These are phyloP conservation scores for Mergus octosetaceus DNA, from an alignment of 2,797 vertebrate species.

Conservation along the genomic window DNA sequence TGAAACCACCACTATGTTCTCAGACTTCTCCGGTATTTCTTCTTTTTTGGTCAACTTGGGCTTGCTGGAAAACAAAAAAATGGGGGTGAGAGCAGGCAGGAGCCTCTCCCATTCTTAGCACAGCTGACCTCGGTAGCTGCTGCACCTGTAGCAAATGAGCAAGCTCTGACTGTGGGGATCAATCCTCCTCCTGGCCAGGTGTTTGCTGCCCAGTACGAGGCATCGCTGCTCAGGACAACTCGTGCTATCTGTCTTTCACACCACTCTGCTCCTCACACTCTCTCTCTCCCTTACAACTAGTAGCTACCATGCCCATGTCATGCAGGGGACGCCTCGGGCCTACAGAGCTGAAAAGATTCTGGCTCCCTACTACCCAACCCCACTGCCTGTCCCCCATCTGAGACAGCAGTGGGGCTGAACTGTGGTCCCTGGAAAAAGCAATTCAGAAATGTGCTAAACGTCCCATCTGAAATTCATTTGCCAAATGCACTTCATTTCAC, in stretches of 20 bases:
- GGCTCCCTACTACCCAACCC: neutral
- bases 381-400: neutral
- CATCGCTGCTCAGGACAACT: neutral
- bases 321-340: neutral
- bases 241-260: too few relatives aligned
- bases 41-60: slow-evolving; percentile 39
- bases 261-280: neutral
- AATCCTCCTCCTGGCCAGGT: neutral
- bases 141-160: neutral
- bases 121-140: neutral
- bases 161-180: neutral
- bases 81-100: neutral
- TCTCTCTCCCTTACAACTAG: neutral
- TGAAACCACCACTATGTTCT: neutral
- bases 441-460: neutral
- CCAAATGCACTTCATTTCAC: neutral
- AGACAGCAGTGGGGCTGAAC: neutral
- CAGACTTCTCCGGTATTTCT: slow-evolving; percentile 44
- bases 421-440: neutral
- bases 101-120: neutral
- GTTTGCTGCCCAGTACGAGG: neutral
- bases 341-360: neutral
- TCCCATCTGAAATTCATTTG: neutral
- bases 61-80: neutral
- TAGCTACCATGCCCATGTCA: neutral